phyloP scores from a whole-genome alignment of 2,113 vertebrate species.

The Grus americana region DNA sequence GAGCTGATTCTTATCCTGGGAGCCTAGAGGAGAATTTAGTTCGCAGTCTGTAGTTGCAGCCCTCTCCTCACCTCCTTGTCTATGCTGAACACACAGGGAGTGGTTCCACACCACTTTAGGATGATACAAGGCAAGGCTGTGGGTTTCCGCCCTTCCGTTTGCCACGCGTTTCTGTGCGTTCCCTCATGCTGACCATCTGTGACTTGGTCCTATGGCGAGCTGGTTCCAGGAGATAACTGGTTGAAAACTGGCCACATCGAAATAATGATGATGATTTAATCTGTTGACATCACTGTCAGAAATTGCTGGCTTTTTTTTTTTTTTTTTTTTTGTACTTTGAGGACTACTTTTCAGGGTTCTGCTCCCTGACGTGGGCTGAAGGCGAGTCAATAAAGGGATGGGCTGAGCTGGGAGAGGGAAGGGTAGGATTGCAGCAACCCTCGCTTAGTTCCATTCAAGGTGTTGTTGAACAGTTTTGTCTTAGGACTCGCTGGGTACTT shows the following conservation, averaged over 20 bases:
- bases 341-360: background rate
- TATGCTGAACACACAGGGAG: background rate
- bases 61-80: background rate
- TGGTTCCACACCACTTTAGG: background rate
- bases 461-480: background rate
- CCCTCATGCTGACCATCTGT: background rate
- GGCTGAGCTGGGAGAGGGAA: background rate
- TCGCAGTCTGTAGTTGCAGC: background rate
- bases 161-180: accelerated
- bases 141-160: background rate
- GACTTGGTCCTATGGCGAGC: accelerated
- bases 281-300: background rate
- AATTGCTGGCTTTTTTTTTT: background rate
- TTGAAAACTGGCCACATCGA: background rate
- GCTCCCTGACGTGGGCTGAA: background rate
- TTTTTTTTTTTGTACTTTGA: background rate
- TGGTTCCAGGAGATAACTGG: background rate
- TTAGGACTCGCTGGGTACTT: background rate
- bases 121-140: background rate
- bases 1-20: background rate
- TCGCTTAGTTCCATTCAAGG: background rate
- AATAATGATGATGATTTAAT: background rate
- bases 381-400: background rate
- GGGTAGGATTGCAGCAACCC: background rate
- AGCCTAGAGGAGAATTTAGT: background rate